phyloP scores from a whole-genome alignment of 2,797 vertebrate genomes.

The Orestias chungarensis region DNA sequence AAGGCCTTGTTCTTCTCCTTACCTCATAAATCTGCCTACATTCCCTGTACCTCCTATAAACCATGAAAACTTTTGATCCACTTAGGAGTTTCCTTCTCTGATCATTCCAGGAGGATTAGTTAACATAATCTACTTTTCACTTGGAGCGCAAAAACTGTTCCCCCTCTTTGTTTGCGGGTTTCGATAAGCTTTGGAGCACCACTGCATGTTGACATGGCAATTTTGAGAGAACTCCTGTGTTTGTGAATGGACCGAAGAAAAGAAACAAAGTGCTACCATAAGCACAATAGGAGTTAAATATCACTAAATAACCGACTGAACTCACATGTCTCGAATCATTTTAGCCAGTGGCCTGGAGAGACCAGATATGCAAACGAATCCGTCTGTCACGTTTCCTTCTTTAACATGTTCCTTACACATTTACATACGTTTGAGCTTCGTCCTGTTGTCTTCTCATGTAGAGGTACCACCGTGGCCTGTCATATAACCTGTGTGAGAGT shows the following conservation, averaged over 20 bases:
- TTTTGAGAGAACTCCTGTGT: slow-evolving; percentile 15
- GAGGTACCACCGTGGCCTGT: slow-evolving; percentile 31
- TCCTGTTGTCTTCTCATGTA: slow-evolving; percentile 34
- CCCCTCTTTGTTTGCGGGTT: slow-evolving; percentile 9
- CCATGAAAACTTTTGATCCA: slow-evolving; percentile 10
- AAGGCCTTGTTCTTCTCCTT: slow-evolving; percentile 13
- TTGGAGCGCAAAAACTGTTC: slow-evolving; percentile 11
- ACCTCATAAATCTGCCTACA: slow-evolving; percentile 26
- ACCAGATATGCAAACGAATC: slow-evolving; percentile 30
- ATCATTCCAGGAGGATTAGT: slow-evolving; percentile 22
- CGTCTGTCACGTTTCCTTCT: slow-evolving; percentile 25
- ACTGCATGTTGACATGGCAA: slow-evolving; percentile 23
- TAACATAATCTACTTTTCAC: slow-evolving; percentile 3
- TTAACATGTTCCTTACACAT: slow-evolving; percentile 28
- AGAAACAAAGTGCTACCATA: slow-evolving; percentile 27
- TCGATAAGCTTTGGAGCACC: slow-evolving; percentile 27
- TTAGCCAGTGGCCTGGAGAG: neutral
- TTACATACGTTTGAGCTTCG: slow-evolving; percentile 36
- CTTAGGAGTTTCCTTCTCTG: slow-evolving; percentile 24
- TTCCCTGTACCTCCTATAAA: slow-evolving; percentile 25
- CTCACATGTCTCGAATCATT: slow-evolving; percentile 15
- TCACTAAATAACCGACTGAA: slow-evolving; percentile 41
- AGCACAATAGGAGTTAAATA: slow-evolving; percentile 21
- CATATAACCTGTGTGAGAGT: neutral
- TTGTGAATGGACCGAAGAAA: slow-evolving; percentile 15